Base-by-base conservation (phyloP, 2,113 vertebrate genomes). In the Natator depressus region DNA sequence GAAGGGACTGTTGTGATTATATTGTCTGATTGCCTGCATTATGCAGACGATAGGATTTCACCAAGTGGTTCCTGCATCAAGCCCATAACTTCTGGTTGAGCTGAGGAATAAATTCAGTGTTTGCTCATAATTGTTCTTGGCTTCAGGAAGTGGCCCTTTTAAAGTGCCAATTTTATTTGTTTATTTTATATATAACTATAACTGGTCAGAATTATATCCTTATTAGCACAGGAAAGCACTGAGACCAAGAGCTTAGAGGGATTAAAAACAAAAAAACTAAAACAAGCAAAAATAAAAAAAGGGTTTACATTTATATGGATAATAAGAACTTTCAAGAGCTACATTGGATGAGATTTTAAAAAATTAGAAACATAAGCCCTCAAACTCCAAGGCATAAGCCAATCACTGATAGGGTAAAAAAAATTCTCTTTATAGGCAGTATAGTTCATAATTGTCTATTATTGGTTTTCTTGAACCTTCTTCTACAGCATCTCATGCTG, bases 391-490 rank as follows among this genome's bases (percentile, higher is more conserved):
- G 38, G 14, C 1, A 2, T 7, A 8, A 87, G n/a, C 20, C 62
- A 57, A 31, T 4, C 38, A 27, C 25, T 1, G 24, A 29, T 31
- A 24, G 86, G 29, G 38, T 14, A 88, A 91, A 75, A 79, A 5
- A 79, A 88, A 62, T 0, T 0, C 1, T 3, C 17, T 54, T 38
- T 27, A 72, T 0, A 0, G 16, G 9, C 1, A 1, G 0, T 51
- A 11, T 13, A 17, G 0, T 65, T 65, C 16, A 65, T 65, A 65
- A 65, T 9, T 19, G 62, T n/a, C 14, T 19, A n/a, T 65, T 65
- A n/a, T 35, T 35, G 31, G 31, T 65, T 65, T 65, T 65, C 62
- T 62, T 86, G 59, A 72, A 51, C 12, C 24, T 90, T 50, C 24
- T 54, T 51, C 53, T 42, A 72, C 49, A 85, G 59, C 75, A 72